Conservation (phyloP, 2,888 invertebrate species). For the Lacanobia wlatinum region DNA sequence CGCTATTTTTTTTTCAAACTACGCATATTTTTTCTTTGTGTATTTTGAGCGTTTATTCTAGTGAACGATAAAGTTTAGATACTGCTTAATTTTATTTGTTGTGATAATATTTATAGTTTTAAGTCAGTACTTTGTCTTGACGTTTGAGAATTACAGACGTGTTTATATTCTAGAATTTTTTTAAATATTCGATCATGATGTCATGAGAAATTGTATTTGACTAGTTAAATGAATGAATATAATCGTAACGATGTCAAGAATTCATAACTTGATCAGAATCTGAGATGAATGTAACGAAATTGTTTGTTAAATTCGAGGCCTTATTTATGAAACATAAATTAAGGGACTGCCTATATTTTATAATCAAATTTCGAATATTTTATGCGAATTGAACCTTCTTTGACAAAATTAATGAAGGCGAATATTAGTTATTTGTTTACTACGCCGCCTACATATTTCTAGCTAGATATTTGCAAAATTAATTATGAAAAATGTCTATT, state of each 20-base stretch:
- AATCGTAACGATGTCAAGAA: slow-evolving; percentile 32
- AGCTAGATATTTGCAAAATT: slow-evolving; percentile 12
- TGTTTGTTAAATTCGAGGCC: slow-evolving; percentile 22
- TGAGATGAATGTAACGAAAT: slow-evolving; percentile 27
- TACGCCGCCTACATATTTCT: slow-evolving; percentile 1
- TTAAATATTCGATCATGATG: not conserved
- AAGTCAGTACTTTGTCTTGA: slow-evolving; percentile 6
- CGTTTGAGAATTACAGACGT: not conserved
- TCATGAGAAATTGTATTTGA: slow-evolving; percentile 16
- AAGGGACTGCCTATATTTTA: slow-evolving; percentile 19
- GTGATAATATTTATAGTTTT: not conserved
- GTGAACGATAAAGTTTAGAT: not conserved
- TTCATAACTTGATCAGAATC: slow-evolving; percentile 47
- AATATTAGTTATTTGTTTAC: slow-evolving; percentile 8
- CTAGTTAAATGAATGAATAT: slow-evolving; percentile 24
- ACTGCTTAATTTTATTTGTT: not conserved
- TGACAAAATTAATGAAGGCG: slow-evolving; percentile 7
- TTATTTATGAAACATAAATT: slow-evolving; percentile 40
- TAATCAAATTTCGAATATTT: slow-evolving; percentile 33
- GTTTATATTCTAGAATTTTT: slow-evolving; percentile 16
- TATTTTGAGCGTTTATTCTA: slow-evolving; percentile 1
- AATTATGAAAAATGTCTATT: slow-evolving; percentile 29
- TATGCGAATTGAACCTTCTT: slow-evolving; percentile 3
- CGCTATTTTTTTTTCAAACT: slow-evolving; percentile 35
- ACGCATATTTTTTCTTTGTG: slow-evolving; percentile 32